Conservation (phyloP, 2,888 invertebrate genomes). For the Entomobrya proxima region DNA sequence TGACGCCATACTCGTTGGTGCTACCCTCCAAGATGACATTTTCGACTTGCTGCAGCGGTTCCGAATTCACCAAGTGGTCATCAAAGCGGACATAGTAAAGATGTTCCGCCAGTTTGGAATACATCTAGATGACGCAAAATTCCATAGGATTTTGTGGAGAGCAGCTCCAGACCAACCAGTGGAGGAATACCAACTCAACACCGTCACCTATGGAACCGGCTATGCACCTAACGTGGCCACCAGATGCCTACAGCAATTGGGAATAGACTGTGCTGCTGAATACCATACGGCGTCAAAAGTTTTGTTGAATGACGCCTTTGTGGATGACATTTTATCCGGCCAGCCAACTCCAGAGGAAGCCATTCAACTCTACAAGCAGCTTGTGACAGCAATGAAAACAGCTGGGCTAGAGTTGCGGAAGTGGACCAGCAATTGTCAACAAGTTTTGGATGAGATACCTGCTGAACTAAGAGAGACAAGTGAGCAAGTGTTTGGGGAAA, state of each 20-base stretch:
- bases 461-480: no score
- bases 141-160: slow-evolving; percentile 77
- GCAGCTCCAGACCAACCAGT: slow-evolving; percentile 67
- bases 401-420: slow-evolving; percentile 42
- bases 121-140: slow-evolving; percentile 72
- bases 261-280: slow-evolving; percentile 69
- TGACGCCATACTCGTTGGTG: no score
- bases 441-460: no score
- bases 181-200: slow-evolving; percentile 68
- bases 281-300: slow-evolving; percentile 59
- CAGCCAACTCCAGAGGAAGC: neutral
- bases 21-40: slow-evolving; percentile 76
- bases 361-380: slow-evolving; percentile 9
- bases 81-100: slow-evolving; percentile 77
- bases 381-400: neutral
- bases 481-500: no score
- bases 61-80: slow-evolving; percentile 73
- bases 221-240: slow-evolving; percentile 76
- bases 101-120: slow-evolving; percentile 77
- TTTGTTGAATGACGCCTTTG: slow-evolving; percentile 75
- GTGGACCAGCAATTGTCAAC: no score
- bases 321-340: slow-evolving; percentile 73
- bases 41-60: slow-evolving; percentile 76
- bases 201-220: slow-evolving; percentile 76
- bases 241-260: slow-evolving; percentile 74